These are phyloP conservation scores for Micropoecilia bifurca DNA, from an alignment of 2,797 vertebrate genomes.

Conservation along the genomic window DNA sequence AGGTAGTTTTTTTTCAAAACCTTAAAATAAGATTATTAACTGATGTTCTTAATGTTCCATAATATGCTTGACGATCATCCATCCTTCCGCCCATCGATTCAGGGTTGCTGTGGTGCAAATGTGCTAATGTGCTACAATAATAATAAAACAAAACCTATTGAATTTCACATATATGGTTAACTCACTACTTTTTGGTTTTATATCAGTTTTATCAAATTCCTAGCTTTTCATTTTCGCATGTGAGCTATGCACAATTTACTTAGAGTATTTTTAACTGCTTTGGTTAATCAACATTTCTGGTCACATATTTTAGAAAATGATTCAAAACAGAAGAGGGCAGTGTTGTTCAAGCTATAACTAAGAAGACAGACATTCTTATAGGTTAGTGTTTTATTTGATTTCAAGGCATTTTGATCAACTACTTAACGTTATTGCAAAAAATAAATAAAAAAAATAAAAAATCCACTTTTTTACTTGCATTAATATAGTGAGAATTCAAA, in stretches of 20 bases:
- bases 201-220: not conserved
- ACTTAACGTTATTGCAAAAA: not conserved
- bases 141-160: not conserved
- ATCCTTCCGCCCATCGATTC: not conserved
- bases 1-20: not conserved
- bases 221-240: not conserved
- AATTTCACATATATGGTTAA: not conserved
- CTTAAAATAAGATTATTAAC: not conserved
- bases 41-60: not conserved
- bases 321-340: conserved; percentile 69
- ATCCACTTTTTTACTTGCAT: not conserved
- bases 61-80: not conserved
- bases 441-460: not conserved
- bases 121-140: not conserved
- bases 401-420: not conserved
- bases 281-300: not conserved
- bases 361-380: not conserved
- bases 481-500: not conserved
- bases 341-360: conserved; percentile 51
- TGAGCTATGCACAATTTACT: not conserved
- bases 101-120: not conserved
- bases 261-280: not conserved
- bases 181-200: not conserved
- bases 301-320: not conserved
- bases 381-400: not conserved